These are phyloP conservation scores for Vulpes ferrilata DNA, from an alignment of 2,113 vertebrate genomes.

Conservation along the genomic window DNA sequence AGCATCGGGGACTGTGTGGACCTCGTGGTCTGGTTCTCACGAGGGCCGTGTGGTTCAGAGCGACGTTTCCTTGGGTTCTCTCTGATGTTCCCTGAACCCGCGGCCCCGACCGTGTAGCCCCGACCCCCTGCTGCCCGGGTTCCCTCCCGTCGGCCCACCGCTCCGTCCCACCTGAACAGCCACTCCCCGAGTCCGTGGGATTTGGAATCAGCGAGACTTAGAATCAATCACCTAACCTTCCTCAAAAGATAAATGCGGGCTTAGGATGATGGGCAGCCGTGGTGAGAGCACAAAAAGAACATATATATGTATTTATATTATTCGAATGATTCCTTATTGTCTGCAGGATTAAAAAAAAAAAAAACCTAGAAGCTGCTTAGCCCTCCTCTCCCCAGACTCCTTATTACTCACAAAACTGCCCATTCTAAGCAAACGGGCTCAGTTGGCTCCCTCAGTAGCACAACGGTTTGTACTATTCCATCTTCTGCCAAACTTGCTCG, in stretches of 20 bases:
- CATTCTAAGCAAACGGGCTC: not conserved
- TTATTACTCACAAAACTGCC: not conserved
- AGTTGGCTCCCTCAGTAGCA: rapidly evolving
- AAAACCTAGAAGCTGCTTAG: not conserved
- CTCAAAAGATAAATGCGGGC: not conserved
- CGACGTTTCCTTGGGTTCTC: rapidly evolving
- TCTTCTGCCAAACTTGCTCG: not conserved
- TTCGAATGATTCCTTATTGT: not conserved
- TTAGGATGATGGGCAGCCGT: not conserved
- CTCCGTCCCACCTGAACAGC: rapidly evolving
- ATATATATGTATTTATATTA: not conserved
- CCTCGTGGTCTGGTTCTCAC: too few species aligned
- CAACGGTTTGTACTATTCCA: not conserved
- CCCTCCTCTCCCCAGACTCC: too few species aligned
- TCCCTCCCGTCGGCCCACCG: too few species aligned
- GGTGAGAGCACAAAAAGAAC: not conserved
- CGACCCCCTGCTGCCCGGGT: too few species aligned
- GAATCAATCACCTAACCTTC: rapidly evolving
- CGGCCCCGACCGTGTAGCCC: too few species aligned
- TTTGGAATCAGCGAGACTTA: not conserved
- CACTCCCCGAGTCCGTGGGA: not conserved
- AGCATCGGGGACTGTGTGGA: too few species aligned
- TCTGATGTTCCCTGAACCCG: too few species aligned
- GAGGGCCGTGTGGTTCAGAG: not conserved
- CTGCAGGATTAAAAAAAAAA: not conserved